phyloP scores from a whole-genome alignment of 2,797 vertebrate species.

The Urocyon cinereoargenteus region DNA sequence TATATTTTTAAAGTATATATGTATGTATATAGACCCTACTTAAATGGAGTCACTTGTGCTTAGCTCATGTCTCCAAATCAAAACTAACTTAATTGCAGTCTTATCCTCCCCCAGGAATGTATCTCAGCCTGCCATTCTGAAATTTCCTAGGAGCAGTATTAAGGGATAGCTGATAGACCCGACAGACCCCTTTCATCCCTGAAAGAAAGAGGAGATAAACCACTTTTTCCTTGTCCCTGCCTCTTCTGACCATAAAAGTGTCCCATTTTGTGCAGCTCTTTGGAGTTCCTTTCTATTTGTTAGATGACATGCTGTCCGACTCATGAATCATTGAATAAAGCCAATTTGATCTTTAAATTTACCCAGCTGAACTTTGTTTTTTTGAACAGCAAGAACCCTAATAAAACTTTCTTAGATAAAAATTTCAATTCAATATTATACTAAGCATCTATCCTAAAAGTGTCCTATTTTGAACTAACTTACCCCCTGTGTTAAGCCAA shows the following conservation, averaged over 20 bases:
- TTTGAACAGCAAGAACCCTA: not conserved
- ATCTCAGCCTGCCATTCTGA: not conserved
- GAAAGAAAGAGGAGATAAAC: not conserved
- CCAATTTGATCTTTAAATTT: not conserved
- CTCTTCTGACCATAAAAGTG: not conserved
- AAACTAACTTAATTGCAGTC: not conserved
- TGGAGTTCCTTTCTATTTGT: not conserved
- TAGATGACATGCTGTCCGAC: not conserved
- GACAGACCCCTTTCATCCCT: not conserved
- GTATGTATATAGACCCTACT: not conserved
- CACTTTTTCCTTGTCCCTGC: not conserved
- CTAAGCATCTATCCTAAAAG: constrained; percentile 19
- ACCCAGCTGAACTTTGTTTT: not conserved
- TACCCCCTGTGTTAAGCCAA: constrained; percentile 40
- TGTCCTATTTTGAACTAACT: constrained; percentile 37
- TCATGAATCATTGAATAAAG: not conserved
- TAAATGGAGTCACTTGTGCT: not conserved
- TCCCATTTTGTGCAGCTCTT: not conserved
- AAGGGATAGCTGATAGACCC: not conserved
- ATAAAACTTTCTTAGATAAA: constrained; percentile 63
- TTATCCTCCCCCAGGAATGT: not conserved
- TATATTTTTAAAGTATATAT: no score
- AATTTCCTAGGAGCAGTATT: not conserved
- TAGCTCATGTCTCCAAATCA: not conserved
- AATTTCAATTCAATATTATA: constrained; percentile 57